A percentile compares a stretch with the other conserved stretches of the same genome.
Conservation (phyloP, 2,113 vertebrate species). For the Albula goreensis region DNA sequence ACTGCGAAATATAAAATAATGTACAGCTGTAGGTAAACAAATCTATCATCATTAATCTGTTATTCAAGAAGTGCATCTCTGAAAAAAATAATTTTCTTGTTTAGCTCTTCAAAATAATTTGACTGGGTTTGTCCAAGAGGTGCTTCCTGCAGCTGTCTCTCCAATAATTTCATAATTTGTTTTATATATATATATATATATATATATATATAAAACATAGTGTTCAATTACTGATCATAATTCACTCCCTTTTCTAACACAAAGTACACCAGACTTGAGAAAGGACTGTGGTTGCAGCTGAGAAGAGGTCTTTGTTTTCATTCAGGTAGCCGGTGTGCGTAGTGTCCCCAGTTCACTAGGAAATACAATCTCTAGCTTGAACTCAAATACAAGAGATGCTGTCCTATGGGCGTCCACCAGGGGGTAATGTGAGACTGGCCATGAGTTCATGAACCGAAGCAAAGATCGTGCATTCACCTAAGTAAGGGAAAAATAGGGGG, state of each 20-base stretch:
- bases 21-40: slow-evolving; percentile 94
- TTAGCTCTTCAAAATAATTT: slow-evolving; percentile 66
- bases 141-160: slow-evolving; percentile 39
- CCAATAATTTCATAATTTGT: slow-evolving; percentile 37
- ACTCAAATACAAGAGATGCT: slow-evolving; percentile 68
- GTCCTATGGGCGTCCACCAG: slow-evolving; percentile 82
- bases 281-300: slow-evolving; percentile 55
- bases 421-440: slow-evolving; percentile 90
- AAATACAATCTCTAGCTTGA: slow-evolving; percentile 65
- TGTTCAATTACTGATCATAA: slow-evolving; percentile 36
- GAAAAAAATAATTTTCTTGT: slow-evolving; percentile 79
- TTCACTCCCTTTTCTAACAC: slow-evolving; percentile 62
- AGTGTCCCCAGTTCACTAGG: slow-evolving; percentile 57
- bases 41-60: slow-evolving; percentile 75
- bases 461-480: slow-evolving; percentile 99
- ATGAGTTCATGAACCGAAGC: slow-evolving; percentile 98
- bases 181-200: slow-evolving; percentile 45
- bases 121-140: slow-evolving; percentile 31
- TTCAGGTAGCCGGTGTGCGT: slow-evolving; percentile 44
- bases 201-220: slow-evolving; percentile 25
- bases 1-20: slow-evolving; percentile 84
- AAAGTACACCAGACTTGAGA: slow-evolving; percentile 40
- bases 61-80: slow-evolving; percentile 90
- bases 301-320: slow-evolving; percentile 62
- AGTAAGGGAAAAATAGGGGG: slow-evolving; percentile 59